Conservation (phyloP, 2,888 invertebrate genomes). For the Minunthozetes semirufus region DNA sequence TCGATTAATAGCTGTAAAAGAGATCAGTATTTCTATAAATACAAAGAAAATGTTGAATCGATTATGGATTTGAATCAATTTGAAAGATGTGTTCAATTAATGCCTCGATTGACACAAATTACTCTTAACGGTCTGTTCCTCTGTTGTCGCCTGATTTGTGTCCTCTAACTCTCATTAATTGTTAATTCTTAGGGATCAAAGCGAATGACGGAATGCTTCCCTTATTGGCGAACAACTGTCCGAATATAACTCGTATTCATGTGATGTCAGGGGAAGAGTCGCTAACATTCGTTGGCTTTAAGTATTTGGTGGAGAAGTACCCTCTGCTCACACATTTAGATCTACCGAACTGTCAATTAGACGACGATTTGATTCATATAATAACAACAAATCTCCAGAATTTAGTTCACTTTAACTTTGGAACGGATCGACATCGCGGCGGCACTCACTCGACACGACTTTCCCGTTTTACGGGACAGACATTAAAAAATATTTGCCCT, state of each 20-base stretch:
- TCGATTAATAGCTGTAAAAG: not conserved
- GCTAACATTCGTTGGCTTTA: conserved; percentile 1
- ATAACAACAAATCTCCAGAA: not conserved
- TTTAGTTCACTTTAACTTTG: not conserved
- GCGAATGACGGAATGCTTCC: conserved; percentile 4
- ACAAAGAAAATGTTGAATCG: not conserved
- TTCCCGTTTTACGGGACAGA: not conserved
- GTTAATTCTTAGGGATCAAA: not conserved
- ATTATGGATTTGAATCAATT: not conserved
- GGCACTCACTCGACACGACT: not conserved
- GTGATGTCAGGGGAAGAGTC: not conserved
- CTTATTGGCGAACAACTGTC: not conserved
- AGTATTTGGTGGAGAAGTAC: conserved; percentile 3
- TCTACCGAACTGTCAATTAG: conserved; percentile 14
- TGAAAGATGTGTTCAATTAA: not conserved
- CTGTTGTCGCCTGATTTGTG: not conserved
- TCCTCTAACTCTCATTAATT: not conserved
- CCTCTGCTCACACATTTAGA: not conserved
- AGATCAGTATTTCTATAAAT: conserved; percentile 10
- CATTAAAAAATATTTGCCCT: not conserved
- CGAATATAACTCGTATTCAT: not conserved
- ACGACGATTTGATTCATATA: conserved; percentile 14
- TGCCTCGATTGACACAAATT: not conserved
- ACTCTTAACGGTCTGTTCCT: not conserved
- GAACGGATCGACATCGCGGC: not conserved